phyloP scores from a whole-genome alignment of 2,888 invertebrate species.

The Hydrotaea diabolus region DNA sequence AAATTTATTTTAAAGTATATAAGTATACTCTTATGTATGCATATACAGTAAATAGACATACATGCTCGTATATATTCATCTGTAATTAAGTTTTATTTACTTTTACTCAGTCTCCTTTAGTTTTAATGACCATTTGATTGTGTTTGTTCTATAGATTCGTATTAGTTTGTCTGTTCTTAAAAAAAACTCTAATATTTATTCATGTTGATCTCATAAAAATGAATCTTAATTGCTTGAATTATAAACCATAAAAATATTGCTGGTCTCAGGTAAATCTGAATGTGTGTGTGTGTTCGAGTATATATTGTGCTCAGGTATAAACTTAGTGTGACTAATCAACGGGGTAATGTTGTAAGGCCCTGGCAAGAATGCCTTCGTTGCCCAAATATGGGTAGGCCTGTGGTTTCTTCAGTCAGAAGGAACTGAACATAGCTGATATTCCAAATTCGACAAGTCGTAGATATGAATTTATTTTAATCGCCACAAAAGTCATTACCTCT shows the following conservation, averaged over 20 bases:
- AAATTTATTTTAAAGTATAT: neutral
- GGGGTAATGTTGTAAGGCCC: no score
- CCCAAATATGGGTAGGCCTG: no score
- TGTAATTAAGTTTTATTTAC: constrained; percentile 48
- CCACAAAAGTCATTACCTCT: no score
- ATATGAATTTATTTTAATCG: no score
- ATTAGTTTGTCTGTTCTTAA: constrained; percentile 1
- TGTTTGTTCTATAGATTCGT: neutral
- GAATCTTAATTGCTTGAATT: constrained; percentile 54
- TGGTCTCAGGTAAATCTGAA: neutral
- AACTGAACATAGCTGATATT: no score
- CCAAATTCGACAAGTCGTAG: no score
- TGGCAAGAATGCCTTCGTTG: no score
- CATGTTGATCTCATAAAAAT: constrained; percentile 58
- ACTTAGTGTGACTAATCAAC: no score
- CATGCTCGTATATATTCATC: neutral
- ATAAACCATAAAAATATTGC: constrained; percentile 45
- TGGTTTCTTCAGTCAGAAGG: no score
- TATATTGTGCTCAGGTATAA: no score
- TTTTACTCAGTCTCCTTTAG: constrained; percentile 18
- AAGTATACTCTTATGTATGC: neutral
- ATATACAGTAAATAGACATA: neutral
- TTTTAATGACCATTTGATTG: constrained; percentile 9
- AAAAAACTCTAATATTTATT: constrained; percentile 42
- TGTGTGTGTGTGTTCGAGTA: no score